These are phyloP conservation scores for Cheirogaleus major DNA, from an alignment of 2,797 vertebrate genomes.

Conservation along the genomic window DNA sequence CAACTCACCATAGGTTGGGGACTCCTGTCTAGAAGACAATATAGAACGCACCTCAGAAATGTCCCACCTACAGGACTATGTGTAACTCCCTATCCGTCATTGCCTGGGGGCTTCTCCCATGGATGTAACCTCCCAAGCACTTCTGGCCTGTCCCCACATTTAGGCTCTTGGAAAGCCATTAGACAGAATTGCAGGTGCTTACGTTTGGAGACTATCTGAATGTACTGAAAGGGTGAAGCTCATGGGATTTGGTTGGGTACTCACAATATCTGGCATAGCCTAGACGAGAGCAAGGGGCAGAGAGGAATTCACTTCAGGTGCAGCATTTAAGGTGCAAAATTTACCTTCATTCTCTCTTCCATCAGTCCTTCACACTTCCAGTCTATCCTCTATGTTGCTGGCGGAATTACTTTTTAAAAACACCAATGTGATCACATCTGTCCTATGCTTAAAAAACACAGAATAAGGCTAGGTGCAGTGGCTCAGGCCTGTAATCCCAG, in stretches of 20 bases:
- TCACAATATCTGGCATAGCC: neutral
- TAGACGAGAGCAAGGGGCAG: neutral
- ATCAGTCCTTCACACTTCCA: neutral
- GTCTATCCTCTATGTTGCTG: neutral
- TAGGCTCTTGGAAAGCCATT: neutral
- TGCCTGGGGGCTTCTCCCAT: neutral
- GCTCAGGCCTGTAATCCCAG: neutral
- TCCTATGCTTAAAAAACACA: conserved; percentile 9
- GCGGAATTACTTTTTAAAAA: neutral
- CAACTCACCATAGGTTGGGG: too few species aligned
- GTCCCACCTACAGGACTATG: neutral
- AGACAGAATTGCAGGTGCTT: neutral
- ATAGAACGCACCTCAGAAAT: neutral
- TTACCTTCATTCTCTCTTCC: neutral
- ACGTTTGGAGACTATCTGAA: neutral
- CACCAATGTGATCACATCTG: neutral
- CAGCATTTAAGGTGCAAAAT: neutral
- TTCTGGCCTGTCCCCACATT: neutral
- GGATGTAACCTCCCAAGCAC: neutral
- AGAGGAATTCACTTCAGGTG: neutral
- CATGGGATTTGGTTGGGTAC: neutral
- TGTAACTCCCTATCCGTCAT: neutral
- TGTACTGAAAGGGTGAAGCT: neutral
- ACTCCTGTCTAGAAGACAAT: too few species aligned
- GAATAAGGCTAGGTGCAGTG: neutral